Conservation (phyloP, 2,888 invertebrate species). For the Oligia fasciuncula region DNA sequence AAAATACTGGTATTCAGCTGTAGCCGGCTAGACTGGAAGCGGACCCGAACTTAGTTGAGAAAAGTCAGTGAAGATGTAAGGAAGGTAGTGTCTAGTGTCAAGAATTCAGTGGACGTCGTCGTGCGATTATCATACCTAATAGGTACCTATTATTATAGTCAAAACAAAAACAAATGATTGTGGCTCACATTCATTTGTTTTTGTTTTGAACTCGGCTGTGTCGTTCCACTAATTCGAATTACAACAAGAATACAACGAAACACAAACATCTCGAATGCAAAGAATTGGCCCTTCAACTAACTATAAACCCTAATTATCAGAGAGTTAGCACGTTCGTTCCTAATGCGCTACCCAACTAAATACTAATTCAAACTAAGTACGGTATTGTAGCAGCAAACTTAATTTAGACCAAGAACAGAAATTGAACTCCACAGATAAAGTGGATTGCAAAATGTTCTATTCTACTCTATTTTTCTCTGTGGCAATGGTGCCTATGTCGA, state of each 20-base stretch:
- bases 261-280: neutral
- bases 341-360: constrained; percentile 22
- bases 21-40: no score
- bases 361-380: constrained; percentile 11
- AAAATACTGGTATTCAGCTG: neutral
- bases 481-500: neutral
- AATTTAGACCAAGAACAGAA: neutral
- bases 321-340: constrained; percentile 4
- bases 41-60: neutral
- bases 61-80: neutral
- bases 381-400: neutral
- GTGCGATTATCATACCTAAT: neutral
- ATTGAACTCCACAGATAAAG: neutral
- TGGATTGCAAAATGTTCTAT: constrained; percentile 3
- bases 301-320: constrained; percentile 23
- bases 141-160: neutral
- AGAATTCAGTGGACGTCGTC: neutral
- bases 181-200: no score
- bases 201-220: neutral
- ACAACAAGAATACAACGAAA: neutral
- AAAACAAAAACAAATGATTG: neutral
- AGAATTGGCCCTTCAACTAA: constrained; percentile 12
- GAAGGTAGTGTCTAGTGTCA: neutral
- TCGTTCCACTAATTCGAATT: neutral
- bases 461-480: neutral